Evolutionary conservation across 1,140 invertebrate genomes (phyloP), one percentile per base, ranked within the genome.

Genomic region (Drosophila bipectinata): DNA sequence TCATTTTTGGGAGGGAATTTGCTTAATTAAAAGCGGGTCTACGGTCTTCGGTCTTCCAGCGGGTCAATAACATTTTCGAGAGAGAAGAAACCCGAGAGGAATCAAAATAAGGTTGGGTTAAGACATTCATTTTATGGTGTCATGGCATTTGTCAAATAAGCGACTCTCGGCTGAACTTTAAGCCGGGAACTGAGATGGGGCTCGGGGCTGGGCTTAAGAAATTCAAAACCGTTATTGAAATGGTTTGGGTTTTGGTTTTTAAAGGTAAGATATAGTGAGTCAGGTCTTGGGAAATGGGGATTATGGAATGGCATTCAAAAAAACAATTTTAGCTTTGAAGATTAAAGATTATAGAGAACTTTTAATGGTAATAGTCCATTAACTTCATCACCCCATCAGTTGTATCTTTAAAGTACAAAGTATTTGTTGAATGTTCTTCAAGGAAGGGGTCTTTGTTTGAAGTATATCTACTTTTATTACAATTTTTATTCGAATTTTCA

Each of bases 21-120:
- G 55, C 26, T 57, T 76, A 83, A 83, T 83, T 83, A 72, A 21
- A 3, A 21, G 21, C 3, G 21, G 21, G 2, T 21, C 21, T 21
- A 3, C 21, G 3, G 21, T 21, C 21, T 21, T 21, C 21, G 21
- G 5, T 28, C 26, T 28, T 28, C 26, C 26, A 32, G 54, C 67
- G 69, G 80, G 80, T 83, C 80, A 83, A 83, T 77, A 84, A 84
- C 80, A 63, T 52, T 72, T 64, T 21, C 32, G 32, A 45, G 37
- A 34, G 49, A 32, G 30, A 12, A 8, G 14, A 58, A 32, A 68
- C 34, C 32, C 30, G 30, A 54, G 41, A 28, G 12, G 49, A 15
- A 14, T 24, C 24, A 47, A 32, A 44, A 14, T 21, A 21, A 67
- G 34, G 57, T 73, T 72, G 63, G 63, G 63, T 63, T 63, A 26